phyloP scores from a whole-genome alignment of 2,113 vertebrate genomes.

The Chaetorhynchus papuensis region DNA sequence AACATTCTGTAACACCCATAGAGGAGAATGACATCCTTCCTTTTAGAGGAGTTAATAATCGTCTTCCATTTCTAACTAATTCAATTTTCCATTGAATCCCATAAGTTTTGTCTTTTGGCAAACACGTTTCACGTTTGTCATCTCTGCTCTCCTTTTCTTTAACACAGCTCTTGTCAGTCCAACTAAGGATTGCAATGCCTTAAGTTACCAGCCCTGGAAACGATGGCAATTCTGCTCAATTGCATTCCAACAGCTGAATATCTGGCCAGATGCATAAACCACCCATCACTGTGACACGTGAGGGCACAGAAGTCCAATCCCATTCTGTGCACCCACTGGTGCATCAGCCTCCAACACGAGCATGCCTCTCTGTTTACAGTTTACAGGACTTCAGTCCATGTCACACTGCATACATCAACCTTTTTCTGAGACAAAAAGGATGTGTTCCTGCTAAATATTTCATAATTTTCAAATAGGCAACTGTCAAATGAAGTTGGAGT shows the following conservation, averaged over 20 bases:
- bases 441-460: not conserved
- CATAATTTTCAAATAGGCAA: not conserved
- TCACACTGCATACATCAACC: not conserved
- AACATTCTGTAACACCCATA: not conserved
- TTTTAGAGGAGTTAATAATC: not conserved
- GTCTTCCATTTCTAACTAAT: not conserved
- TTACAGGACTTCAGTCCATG: not conserved
- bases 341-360: not conserved
- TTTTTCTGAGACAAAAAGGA: not conserved
- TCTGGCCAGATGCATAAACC: not conserved
- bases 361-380: not conserved
- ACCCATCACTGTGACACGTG: not conserved
- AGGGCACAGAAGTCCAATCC: not conserved
- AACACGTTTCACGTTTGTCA: not conserved
- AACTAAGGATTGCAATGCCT: not conserved
- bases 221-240: not conserved
- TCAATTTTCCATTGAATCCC: too few species aligned
- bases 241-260: not conserved
- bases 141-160: not conserved
- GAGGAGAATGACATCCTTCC: not conserved
- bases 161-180: not conserved
- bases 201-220: not conserved
- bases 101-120: not conserved
- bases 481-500: not conserved
- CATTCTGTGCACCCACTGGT: not conserved